phyloP scores from a whole-genome alignment of 2,888 invertebrate genomes.

The Sipunculus nudus region DNA sequence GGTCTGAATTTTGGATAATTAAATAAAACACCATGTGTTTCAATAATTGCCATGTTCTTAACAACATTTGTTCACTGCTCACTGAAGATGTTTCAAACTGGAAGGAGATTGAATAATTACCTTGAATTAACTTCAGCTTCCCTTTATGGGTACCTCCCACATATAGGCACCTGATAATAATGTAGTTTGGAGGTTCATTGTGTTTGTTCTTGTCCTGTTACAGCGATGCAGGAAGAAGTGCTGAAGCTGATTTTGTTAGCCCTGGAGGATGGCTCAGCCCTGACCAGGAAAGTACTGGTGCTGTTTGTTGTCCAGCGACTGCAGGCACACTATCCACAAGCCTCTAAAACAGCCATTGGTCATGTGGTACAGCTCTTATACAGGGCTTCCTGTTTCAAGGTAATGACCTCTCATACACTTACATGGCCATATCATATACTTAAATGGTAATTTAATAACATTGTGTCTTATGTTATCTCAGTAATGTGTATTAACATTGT shows the following conservation, averaged over 20 bases:
- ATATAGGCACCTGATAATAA: too few relatives aligned
- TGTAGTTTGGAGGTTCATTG: too few relatives aligned
- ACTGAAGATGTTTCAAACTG: too few relatives aligned
- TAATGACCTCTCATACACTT: too few relatives aligned
- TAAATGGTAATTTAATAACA: not conserved
- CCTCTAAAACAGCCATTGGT: conserved; percentile 98
- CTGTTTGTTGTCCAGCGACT: conserved; percentile 98
- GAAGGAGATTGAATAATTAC: too few relatives aligned
- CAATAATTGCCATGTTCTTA: too few relatives aligned
- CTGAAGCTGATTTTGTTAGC: conserved; percentile 89
- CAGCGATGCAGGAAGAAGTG: conserved; percentile 99
- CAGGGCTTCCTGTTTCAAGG: conserved; percentile 98
- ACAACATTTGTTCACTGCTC: too few relatives aligned
- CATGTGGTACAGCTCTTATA: conserved; percentile 98
- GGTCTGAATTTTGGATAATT: too few relatives aligned
- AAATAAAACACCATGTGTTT: too few relatives aligned
- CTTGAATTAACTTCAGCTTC: too few relatives aligned
- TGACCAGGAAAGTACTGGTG: conserved; percentile 81
- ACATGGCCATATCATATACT: not conserved
- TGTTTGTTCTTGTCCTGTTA: conserved; percentile 8
- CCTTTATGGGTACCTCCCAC: not conserved
- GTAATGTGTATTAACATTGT: too few relatives aligned
- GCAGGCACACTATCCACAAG: conserved; percentile 81
- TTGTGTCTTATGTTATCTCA: too few relatives aligned
- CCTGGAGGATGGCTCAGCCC: conserved; percentile 91